Evolutionary conservation across 1,140 invertebrate genomes (phyloP).

Genomic region (Diuraphis noxia): DNA sequence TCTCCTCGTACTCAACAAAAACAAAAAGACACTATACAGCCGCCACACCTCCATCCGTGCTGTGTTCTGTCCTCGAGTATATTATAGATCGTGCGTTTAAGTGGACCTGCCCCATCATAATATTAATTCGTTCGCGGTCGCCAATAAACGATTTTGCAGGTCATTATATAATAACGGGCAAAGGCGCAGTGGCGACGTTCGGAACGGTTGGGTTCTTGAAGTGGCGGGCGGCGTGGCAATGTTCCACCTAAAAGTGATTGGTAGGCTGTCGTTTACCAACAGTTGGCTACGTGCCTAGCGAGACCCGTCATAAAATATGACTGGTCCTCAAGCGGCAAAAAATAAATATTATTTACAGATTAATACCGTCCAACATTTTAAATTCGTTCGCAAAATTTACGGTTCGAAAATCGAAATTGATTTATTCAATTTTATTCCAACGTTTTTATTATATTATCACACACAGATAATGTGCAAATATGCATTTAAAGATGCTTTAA

Average conservation of each 20-base stretch:
- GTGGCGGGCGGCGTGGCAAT: constrained; percentile 34
- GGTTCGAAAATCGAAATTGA: neutral
- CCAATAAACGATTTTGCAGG: constrained; percentile 26
- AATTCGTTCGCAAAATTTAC: constrained; percentile 9
- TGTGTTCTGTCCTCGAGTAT: neutral
- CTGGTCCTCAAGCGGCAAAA: neutral
- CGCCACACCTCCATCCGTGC: neutral
- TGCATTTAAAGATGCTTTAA: neutral
- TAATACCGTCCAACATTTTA: neutral
- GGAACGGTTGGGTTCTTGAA: neutral
- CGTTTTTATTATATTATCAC: neutral
- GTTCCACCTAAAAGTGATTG: constrained; percentile 53
- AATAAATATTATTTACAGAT: constrained; percentile 3
- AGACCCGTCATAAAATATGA: constrained; percentile 44
- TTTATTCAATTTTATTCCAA: neutral
- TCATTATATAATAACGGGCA: constrained; percentile 16
- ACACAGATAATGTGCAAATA: neutral
- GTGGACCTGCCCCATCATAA: neutral
- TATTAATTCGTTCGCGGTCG: neutral
- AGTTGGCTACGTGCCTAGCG: constrained; percentile 47
- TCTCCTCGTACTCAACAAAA: neutral
- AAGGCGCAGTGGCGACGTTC: neutral
- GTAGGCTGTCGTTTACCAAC: constrained; percentile 53
- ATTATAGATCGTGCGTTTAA: neutral
- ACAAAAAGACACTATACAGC: neutral